Conservation (phyloP, 2,888 invertebrate species). For the Melanchra persicariae region DNA sequence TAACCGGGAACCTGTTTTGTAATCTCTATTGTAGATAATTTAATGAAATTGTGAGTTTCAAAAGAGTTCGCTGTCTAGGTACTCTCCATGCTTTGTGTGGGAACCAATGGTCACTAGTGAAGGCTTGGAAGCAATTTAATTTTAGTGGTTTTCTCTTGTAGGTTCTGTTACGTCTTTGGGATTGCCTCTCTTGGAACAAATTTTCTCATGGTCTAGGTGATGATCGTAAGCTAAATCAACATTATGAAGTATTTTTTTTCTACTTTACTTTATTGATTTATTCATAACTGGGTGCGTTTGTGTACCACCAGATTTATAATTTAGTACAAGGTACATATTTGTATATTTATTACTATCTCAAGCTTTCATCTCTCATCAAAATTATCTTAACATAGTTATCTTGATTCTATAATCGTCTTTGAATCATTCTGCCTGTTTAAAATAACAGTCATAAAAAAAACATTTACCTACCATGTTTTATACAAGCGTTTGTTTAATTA, state of each 20-base stretch:
- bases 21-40: conserved; percentile 71
- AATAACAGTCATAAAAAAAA: conserved; percentile 35
- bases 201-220: neutral
- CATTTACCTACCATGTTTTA: conserved; percentile 22
- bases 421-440: conserved; percentile 1
- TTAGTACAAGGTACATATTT: neutral
- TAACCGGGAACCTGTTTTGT: conserved; percentile 72
- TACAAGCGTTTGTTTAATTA: conserved; percentile 40
- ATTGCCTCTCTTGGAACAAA: neutral
- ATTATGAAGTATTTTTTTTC: neutral
- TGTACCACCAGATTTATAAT: neutral
- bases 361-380: conserved; percentile 38
- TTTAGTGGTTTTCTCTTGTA: neutral
- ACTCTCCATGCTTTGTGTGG: conserved; percentile 58
- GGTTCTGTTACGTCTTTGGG: neutral
- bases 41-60: conserved; percentile 78
- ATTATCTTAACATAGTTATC: conserved; percentile 30
- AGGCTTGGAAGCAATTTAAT: conserved; percentile 9
- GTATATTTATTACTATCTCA: conserved; percentile 9
- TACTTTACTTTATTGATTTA: neutral
- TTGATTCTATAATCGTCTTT: conserved; percentile 34
- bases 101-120: conserved; percentile 58
- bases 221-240: neutral
- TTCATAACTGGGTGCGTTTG: neutral
- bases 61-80: conserved; percentile 65